Evolutionary conservation across 2,113 vertebrate species (phyloP).

Genomic region (Misgurnus anguillicaudatus): DNA sequence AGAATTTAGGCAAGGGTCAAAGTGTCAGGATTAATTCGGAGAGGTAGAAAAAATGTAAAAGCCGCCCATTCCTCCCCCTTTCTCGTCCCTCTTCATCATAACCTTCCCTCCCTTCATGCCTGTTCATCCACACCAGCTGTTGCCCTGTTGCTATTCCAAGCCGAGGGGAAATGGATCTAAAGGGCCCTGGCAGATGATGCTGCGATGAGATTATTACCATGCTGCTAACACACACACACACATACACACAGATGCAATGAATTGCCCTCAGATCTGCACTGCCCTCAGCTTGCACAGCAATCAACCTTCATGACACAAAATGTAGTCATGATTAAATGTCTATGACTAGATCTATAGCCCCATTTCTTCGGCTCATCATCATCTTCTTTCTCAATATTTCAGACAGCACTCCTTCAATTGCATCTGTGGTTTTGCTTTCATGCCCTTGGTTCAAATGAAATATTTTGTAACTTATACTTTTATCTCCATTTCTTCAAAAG

Average conservation of each 20-base stretch:
- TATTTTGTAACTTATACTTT: background rate
- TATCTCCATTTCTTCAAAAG: background rate
- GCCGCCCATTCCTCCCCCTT: background rate
- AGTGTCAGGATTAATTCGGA: constrained; percentile 50
- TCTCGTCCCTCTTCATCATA: background rate
- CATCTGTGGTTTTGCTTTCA: background rate
- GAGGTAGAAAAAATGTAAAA: background rate
- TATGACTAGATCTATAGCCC: background rate
- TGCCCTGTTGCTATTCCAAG: constrained; percentile 46
- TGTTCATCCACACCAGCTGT: constrained; percentile 47
- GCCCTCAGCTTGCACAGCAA: constrained; percentile 37
- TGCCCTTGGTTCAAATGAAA: background rate
- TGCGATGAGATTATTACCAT: constrained; percentile 48
- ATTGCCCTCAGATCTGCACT: constrained; percentile 21
- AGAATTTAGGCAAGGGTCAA: constrained; percentile 47
- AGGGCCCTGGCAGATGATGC: constrained; percentile 51
- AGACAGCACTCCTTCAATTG: background rate
- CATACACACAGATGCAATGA: constrained; percentile 21
- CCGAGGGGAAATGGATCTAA: constrained; percentile 50
- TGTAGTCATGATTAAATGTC: constrained; percentile 26
- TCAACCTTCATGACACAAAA: constrained; percentile 36
- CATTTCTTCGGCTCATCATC: background rate
- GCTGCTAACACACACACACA: constrained; percentile 38
- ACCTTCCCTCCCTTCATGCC: background rate
- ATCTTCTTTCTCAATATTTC: constrained; percentile 7